phyloP scores from a whole-genome alignment of 2,797 vertebrate species.

The Etheostoma perlongum region DNA sequence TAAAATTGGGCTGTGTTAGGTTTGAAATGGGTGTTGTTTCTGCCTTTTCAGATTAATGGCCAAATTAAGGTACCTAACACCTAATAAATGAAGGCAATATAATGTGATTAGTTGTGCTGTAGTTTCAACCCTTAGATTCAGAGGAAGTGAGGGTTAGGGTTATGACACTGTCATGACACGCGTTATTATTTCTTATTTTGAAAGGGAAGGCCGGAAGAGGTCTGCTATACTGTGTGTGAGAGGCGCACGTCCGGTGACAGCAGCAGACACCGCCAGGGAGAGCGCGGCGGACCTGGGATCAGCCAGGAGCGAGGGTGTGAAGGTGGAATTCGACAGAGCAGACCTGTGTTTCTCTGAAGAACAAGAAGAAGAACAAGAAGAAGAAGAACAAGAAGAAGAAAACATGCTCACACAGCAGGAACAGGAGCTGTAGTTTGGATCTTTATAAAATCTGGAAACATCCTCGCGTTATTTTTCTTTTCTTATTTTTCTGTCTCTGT shows the following conservation, averaged over 20 bases:
- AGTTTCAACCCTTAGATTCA: neutral
- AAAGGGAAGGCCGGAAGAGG: constrained; percentile 15
- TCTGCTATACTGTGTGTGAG: constrained; percentile 10
- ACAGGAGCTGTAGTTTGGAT: constrained; percentile 39
- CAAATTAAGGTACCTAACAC: neutral
- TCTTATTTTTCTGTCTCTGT: constrained; percentile 23
- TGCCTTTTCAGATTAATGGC: neutral
- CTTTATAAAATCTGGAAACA: constrained; percentile 38
- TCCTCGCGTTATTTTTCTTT: constrained; percentile 20
- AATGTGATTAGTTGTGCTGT: neutral
- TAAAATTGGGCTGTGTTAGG: neutral
- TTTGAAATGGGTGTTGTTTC: neutral
- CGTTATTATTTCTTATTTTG: constrained; percentile 55
- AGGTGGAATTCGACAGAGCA: constrained; percentile 72
- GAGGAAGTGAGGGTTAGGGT: neutral
- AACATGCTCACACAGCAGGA: constrained; percentile 12
- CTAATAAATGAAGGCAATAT: neutral
- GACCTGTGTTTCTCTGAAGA: constrained; percentile 48
- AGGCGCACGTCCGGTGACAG: constrained; percentile 60
- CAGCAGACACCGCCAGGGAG: constrained; percentile 49
- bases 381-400: no score
- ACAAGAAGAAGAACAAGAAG: no score
- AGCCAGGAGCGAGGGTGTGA: constrained; percentile 71
- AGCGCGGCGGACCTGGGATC: constrained; percentile 58
- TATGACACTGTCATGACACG: no score